phyloP scores from a whole-genome alignment of 2,888 invertebrate genomes.

The Diabrotica balteata region DNA sequence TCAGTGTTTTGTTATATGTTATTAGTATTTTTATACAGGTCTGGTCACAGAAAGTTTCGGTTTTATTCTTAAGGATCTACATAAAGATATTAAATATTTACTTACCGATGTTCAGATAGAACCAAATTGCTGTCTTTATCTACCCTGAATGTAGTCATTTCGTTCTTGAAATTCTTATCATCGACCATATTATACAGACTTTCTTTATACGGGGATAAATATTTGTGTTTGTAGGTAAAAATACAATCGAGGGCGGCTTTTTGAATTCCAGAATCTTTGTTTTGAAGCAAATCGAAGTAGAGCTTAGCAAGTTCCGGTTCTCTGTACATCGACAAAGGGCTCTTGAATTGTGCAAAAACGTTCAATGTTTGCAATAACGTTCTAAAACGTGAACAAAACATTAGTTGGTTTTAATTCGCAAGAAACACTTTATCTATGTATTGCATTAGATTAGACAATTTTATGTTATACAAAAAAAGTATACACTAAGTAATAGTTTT shows the following conservation, averaged over 20 bases:
- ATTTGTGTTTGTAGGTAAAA: slow-evolving; percentile 83
- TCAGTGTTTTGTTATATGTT: no score
- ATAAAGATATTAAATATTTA: no score
- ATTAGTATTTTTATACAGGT: no score
- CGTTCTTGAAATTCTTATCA: slow-evolving; percentile 87
- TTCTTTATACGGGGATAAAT: slow-evolving; percentile 79
- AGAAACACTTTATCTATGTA: no score
- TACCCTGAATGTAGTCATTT: slow-evolving; percentile 81
- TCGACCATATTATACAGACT: slow-evolving; percentile 82
- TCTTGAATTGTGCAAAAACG: slow-evolving; percentile 80
- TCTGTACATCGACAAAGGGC: slow-evolving; percentile 80
- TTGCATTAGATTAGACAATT: not conserved
- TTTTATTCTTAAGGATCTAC: no score
- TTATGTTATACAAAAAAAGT: not conserved
- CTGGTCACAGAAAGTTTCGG: no score
- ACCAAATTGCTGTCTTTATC: slow-evolving; percentile 74
- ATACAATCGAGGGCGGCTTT: slow-evolving; percentile 87
- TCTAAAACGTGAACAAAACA: slow-evolving; percentile 51
- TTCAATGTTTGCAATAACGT: slow-evolving; percentile 72
- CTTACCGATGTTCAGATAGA: slow-evolving; percentile 68
- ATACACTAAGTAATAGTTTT: no score
- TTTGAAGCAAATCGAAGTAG: slow-evolving; percentile 81
- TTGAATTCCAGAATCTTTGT: slow-evolving; percentile 81
- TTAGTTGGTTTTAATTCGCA: not conserved
- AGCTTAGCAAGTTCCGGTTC: slow-evolving; percentile 77